Conservation (phyloP, 2,797 vertebrate species). For the Eurystomus glaucurus region DNA sequence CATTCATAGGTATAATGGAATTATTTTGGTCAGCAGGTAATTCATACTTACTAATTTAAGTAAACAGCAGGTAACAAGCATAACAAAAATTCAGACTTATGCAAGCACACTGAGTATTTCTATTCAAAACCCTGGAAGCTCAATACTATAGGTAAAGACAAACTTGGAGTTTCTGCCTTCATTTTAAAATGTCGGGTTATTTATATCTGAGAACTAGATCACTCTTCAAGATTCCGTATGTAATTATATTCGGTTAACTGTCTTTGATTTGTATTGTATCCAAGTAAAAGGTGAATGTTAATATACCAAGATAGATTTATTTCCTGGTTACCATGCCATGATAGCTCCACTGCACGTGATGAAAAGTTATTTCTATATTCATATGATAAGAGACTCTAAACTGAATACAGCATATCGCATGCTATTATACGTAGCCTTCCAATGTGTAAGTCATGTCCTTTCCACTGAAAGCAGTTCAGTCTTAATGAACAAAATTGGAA, state of each 20-base stretch:
- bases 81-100: neutral
- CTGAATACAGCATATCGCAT: neutral
- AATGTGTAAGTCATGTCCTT: neutral
- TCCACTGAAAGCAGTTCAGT: neutral
- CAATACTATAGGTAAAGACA: neutral
- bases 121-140: neutral
- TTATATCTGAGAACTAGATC: neutral
- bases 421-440: neutral
- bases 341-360: neutral
- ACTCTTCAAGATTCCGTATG: neutral
- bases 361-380: neutral
- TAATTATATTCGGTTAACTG: neutral
- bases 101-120: neutral
- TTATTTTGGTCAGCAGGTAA: neutral
- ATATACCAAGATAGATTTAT: neutral
- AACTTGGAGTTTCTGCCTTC: neutral
- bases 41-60: neutral
- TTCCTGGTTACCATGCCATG: neutral
- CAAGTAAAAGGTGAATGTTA: neutral
- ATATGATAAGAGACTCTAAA: neutral
- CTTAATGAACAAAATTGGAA: neutral
- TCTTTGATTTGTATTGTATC: neutral
- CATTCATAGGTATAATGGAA: neutral
- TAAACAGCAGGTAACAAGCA: neutral
- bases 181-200: neutral